A percentile compares a stretch with the other conserved stretches of the same genome.
phyloP scores from a whole-genome alignment of 2,888 invertebrate genomes.

The Hesperia comma region DNA sequence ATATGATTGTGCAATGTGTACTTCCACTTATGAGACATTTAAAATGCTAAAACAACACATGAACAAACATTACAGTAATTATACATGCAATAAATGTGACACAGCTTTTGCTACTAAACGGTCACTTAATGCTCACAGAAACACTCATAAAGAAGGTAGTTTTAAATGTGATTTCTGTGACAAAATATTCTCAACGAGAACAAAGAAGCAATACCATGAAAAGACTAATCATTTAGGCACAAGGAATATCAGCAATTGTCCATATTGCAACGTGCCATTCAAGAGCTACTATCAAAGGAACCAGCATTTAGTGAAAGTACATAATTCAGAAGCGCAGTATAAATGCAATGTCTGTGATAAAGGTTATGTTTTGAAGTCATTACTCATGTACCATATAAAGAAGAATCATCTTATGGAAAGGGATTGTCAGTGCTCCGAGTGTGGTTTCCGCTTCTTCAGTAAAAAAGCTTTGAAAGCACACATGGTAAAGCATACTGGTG shows the following conservation, averaged over 20 bases:
- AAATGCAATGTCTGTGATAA: conserved; percentile 73
- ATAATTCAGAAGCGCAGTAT: conserved; percentile 70
- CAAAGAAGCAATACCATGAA: conserved; percentile 70
- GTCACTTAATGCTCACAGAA: conserved; percentile 61
- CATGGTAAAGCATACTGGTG: conserved; percentile 78
- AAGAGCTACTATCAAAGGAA: conserved; percentile 73
- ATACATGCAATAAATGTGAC: conserved; percentile 62
- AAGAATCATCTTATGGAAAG: conserved; percentile 77
- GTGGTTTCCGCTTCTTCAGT: conserved; percentile 79
- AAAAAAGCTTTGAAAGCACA: conserved; percentile 81
- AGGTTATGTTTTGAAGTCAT: conserved; percentile 63
- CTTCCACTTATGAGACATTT: conserved; percentile 70
- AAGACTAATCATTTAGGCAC: conserved; percentile 71
- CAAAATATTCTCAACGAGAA: conserved; percentile 63
- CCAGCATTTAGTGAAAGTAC: conserved; percentile 71
- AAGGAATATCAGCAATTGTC: conserved; percentile 69
- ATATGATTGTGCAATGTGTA: conserved; percentile 67
- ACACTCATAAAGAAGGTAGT: conserved; percentile 65
- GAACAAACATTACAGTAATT: conserved; percentile 72
- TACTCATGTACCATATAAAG: conserved; percentile 73
- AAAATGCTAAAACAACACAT: conserved; percentile 76
- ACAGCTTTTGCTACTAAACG: conserved; percentile 65
- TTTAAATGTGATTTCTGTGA: conserved; percentile 73
- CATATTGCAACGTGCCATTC: conserved; percentile 67
- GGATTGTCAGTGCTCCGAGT: conserved; percentile 77